Base-by-base conservation (phyloP, 2,797 vertebrate genomes). In the Varecia variegata region DNA sequence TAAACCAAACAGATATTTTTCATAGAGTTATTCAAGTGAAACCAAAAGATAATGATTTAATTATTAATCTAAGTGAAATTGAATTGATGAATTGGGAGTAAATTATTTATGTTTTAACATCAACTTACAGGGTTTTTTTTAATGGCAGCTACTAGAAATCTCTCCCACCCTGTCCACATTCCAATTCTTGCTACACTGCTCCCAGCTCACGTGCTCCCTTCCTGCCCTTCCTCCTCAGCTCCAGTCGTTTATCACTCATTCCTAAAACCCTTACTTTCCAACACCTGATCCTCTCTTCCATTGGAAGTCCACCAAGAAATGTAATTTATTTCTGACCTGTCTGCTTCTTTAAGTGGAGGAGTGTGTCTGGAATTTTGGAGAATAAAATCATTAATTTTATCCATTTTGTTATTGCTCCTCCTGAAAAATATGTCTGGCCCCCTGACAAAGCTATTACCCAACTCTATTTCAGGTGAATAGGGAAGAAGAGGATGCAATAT, bases 51-150 rank as follows among this genome's bases (percentile, higher is more conserved):
- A 76, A 7, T 83, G 68, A 94, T 60, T 71, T 58, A 88, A 84
- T 81, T 93, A 90, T 82, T 93, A 40, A 92, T 79, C 25, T 89
- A 82, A 32, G 13, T 88, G 45, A 67, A 35, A 89, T 7, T 62
- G 20, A 93, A 73, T 18, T 89, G 90, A 73, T 94, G 71, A 93
- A 70, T 89, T 32, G 76, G 79, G 8, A 77, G 13, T 89, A 89
- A 96, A 86, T 86, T 83, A 88, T 85, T 93, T 70, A 50, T 88
- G 30, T 60, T 90, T 89, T 71, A 50, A 77, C 60, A 62, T 54
- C 38, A 91, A 60, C 62, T 65, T 85, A 9, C 58, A 82, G 35
- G 52, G 18, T 2, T 71, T 71, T 43, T 27, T 43, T 43, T 18
- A 20, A 15, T 8, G 38, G 50, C 7, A 30, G 7, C 23, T 23